Base-by-base conservation (phyloP, 2,888 invertebrate species). In the Oscheius myriophilus region DNA sequence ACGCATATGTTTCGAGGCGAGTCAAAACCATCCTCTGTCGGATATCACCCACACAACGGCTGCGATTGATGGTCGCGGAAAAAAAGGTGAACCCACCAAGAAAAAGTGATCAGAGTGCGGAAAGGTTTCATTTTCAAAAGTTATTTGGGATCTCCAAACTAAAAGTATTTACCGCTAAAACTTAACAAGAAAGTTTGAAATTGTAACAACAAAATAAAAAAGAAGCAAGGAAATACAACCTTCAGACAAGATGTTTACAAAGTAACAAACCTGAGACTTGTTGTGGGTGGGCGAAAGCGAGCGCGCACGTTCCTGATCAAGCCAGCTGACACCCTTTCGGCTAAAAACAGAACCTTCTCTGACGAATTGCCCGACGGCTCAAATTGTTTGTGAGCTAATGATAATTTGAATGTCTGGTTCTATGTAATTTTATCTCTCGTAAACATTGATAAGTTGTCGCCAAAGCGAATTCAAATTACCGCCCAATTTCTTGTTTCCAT, bases 261-360 rank as follows among this genome's bases (percentile, higher is more conserved):
- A 23, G 49, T 26, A 61, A 46, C 61, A 33, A 21, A 61, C 61
- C 61, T 61, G 63, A 18, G 53, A 39, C 45, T 54, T 65, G 33
- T 54, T 65, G 54, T 65, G 65, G 46, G 45, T 45, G 46, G 78
- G 78, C 41, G 78, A 78, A 63, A 78, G 66, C 45, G 78, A 78
- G 52, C 78, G 66, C 16, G 75, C 75, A 39, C 78, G 72, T 63
- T 78, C 80, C 65, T 76, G 78, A 71, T 80, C 80, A 23, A 76
- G 70, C 80, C 80, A 80, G 57, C 78, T 78, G 66, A 80, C 80
- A n/a, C 80, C 80, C 72, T 80, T 80, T 71, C 80, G 78, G 73
- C 64, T 76, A 77, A 68, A 53, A 73, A 61, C 54, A 55, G 49
- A 49, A 16, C 26, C 49, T 49, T 18, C 49, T 49, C 4, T 33